Conservation (phyloP, 2,797 vertebrate species). For the Moxostoma hubbsi region DNA sequence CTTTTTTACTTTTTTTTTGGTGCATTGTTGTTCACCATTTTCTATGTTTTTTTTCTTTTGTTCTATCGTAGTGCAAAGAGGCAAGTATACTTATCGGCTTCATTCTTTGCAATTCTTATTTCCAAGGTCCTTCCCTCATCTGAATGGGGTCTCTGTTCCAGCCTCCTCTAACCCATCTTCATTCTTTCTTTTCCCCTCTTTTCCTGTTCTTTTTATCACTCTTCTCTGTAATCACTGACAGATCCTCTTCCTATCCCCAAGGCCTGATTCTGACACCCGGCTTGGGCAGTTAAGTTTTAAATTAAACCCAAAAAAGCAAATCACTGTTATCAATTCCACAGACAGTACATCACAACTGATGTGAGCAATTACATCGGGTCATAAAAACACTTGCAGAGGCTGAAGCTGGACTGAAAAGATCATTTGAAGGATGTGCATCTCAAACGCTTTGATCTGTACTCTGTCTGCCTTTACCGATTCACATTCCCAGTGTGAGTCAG, state of each 20-base stretch:
- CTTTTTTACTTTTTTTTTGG: constrained; percentile 3
- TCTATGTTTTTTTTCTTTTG: constrained; percentile 22
- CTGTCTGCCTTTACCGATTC: constrained; percentile 27
- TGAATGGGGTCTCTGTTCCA: background rate
- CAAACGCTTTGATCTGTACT: constrained; percentile 38
- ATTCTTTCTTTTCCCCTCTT: constrained; percentile 19
- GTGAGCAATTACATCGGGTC: constrained; percentile 41
- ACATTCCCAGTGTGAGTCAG: constrained; percentile 47
- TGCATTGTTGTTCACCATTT: constrained; percentile 24
- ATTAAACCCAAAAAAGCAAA: constrained; percentile 41
- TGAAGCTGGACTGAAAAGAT: constrained; percentile 29
- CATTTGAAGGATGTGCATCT: constrained; percentile 23
- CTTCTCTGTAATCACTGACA: constrained; percentile 30
- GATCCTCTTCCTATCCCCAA: constrained; percentile 24
- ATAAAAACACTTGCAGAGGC: constrained; percentile 42
- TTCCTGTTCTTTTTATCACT: constrained; percentile 31
- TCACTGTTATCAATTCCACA: constrained; percentile 47
- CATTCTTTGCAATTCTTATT: constrained; percentile 3
- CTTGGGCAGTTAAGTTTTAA: constrained; percentile 28
- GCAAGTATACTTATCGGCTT: constrained; percentile 40
- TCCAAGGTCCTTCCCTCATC: background rate
- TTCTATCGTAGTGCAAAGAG: constrained; percentile 32
- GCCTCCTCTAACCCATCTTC: background rate
- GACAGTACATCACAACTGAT: constrained; percentile 33
- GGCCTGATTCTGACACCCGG: constrained; percentile 25